phyloP scores from a whole-genome alignment of 2,888 invertebrate genomes.

The Strigamia transsilvanica region DNA sequence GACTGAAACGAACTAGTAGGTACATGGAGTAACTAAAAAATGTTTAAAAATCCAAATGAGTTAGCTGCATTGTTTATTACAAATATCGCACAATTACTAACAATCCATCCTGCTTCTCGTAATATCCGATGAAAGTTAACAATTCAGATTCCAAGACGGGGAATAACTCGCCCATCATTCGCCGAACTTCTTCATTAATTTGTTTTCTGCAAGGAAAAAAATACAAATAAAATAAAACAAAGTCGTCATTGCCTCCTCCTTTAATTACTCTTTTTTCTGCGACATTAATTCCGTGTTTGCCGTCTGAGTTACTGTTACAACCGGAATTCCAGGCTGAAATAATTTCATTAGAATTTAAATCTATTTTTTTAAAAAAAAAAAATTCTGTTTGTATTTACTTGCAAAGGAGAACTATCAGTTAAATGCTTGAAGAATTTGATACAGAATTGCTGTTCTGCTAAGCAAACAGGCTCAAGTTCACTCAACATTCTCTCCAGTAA shows the following conservation, averaged over 20 bases:
- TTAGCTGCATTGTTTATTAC: neutral
- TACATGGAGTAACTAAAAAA: conserved; percentile 85
- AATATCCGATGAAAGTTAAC: conserved; percentile 82
- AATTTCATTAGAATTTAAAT: neutral
- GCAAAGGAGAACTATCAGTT: conserved; percentile 61
- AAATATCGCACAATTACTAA: conserved; percentile 68
- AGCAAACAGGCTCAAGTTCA: conserved; percentile 87
- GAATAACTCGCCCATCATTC: conserved; percentile 88
- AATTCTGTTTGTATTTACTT: neutral
- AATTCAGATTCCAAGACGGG: conserved; percentile 86
- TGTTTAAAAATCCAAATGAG: neutral
- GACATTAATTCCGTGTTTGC: neutral
- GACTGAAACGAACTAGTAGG: conserved; percentile 87
- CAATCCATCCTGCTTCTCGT: conserved; percentile 90
- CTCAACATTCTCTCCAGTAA: conserved; percentile 85
- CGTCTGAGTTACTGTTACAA: neutral
- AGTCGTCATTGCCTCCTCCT: neutral
- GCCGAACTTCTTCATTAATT: conserved; percentile 65
- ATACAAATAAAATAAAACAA: neutral
- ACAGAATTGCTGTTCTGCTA: conserved; percentile 95
- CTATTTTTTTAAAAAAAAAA: neutral
- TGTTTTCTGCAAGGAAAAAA: conserved; percentile 60
- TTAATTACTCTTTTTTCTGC: conserved; percentile 17
- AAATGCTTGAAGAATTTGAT: conserved; percentile 88
- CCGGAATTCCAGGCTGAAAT: conserved; percentile 23